A percentile compares a stretch with the other conserved stretches of the same genome.
phyloP scores from a whole-genome alignment of 2,113 vertebrate genomes.

The Cavia aperea region DNA sequence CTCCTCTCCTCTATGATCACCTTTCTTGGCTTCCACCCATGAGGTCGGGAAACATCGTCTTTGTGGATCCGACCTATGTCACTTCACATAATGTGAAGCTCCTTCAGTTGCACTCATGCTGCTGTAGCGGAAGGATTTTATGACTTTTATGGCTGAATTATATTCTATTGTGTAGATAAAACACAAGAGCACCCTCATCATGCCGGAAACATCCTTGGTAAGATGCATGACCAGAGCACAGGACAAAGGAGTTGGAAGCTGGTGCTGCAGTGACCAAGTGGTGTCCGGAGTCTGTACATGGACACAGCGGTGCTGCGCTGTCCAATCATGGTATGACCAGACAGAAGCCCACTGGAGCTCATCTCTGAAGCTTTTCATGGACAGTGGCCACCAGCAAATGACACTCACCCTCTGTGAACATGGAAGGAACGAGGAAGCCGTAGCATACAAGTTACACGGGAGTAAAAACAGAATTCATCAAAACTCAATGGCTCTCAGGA shows the following conservation, averaged over 20 bases:
- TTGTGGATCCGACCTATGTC: not conserved
- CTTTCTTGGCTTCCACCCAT: not conserved
- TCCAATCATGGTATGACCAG: not conserved
- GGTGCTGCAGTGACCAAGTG: not conserved
- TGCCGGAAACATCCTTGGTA: not conserved
- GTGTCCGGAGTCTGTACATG: not conserved
- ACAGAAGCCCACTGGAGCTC: not conserved
- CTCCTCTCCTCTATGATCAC: not conserved
- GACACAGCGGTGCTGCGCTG: not conserved
- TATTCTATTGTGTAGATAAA: not conserved
- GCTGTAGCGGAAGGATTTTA: not conserved
- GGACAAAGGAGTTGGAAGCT: not conserved
- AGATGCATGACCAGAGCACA: not conserved
- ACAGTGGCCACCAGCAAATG: not conserved
- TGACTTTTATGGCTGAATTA: not conserved
- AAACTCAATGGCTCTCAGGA: not conserved
- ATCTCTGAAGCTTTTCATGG: not conserved
- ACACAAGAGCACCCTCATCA: not conserved
- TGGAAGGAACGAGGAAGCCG: too few relatives aligned
- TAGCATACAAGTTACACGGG: not conserved
- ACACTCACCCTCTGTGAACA: accelerated
- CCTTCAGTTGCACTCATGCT: not conserved
- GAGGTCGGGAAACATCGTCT: not conserved
- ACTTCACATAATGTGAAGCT: too few relatives aligned
- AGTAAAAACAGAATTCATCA: not conserved